A percentile compares a stretch with the other conserved stretches of the same genome.
Evolutionary conservation across 1,140 invertebrate species (phyloP).

Genomic region (Odontomachus brunneus): DNA sequence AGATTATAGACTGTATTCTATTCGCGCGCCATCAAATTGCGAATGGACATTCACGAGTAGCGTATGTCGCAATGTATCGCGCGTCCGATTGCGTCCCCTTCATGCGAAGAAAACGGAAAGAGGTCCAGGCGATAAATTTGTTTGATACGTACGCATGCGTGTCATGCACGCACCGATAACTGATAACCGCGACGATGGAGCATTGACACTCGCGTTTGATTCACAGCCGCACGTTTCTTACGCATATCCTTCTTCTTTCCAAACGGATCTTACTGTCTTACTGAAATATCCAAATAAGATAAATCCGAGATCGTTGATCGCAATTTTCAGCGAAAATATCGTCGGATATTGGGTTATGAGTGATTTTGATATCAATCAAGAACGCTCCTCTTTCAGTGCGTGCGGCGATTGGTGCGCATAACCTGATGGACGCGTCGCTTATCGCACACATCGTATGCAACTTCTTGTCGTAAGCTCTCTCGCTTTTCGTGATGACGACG

Average conservation of each 20-base stretch:
- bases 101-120: conserved; percentile 6
- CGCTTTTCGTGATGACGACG: neutral
- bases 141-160: neutral
- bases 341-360: too few species aligned
- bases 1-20: too few species aligned
- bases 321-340: too few species aligned
- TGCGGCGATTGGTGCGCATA: too few species aligned
- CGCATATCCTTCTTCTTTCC: too few species aligned
- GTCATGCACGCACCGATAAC: conserved; percentile 40
- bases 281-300: too few species aligned
- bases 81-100: neutral
- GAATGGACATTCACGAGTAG: neutral
- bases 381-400: conserved; percentile 44
- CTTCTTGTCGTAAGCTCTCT: conserved; percentile 9
- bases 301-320: too few species aligned
- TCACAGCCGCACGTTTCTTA: too few species aligned
- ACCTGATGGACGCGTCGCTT: conserved; percentile 10
- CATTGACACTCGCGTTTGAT: conserved; percentile 50
- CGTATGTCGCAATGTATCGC: neutral
- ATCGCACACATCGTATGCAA: conserved; percentile 23
- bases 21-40: neutral
- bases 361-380: conserved; percentile 44
- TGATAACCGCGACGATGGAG: conserved; percentile 38
- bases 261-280: too few species aligned
- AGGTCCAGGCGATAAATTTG: conserved; percentile 51